Base-by-base conservation (phyloP, 2,113 vertebrate species). In the Leucoraja erinaceus region DNA sequence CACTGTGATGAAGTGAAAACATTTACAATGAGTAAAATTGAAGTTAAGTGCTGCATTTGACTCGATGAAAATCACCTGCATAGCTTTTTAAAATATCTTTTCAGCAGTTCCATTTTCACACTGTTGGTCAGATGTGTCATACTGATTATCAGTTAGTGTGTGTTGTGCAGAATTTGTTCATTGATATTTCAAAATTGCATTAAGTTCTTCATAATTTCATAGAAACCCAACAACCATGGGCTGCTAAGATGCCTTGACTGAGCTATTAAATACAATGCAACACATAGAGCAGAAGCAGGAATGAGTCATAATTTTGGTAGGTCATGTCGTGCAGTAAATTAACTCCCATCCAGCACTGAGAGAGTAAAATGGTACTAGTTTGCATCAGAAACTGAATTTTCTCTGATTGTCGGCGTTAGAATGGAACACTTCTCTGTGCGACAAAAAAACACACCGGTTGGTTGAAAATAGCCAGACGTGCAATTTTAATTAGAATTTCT, bases 61-160 rank as follows among this genome's bases (percentile, higher is more conserved):
- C 83, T 88, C 83, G 10, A 61, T 88, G n/a, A 88, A 88, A 88
- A 63, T 86, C 0, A 86, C 16, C 18, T 61, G n/a, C 83, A 86
- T n/a, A 25, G 9, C 59, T 16, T 86, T 86, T n/a, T 14, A 16
- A n/a, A 61, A 61, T 0, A 0, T 88, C 28, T 2, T n/a, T 5
- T 61, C 59, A 88, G n/a, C 59, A 63, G 59, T 61, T 22, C 9
- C 54, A 25, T 72, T 83, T 59, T 54, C 5, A 28, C 11, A 33
- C 14, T 61, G 28, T 14, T 86, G 56, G 56, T 61, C 14, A n/a
- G 22, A 4, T 86, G 28, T 11, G 16, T n/a, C 1, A 28, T 86
- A 31, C 28, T n/a, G 61, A 16, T 59, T 61, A 63, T 28, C n/a
- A 31, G n/a, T 31, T 12, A 12, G 22, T 56, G 22, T 56, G 12